phyloP scores from a whole-genome alignment of 2,113 vertebrate genomes.

The Spilogale gracilis region DNA sequence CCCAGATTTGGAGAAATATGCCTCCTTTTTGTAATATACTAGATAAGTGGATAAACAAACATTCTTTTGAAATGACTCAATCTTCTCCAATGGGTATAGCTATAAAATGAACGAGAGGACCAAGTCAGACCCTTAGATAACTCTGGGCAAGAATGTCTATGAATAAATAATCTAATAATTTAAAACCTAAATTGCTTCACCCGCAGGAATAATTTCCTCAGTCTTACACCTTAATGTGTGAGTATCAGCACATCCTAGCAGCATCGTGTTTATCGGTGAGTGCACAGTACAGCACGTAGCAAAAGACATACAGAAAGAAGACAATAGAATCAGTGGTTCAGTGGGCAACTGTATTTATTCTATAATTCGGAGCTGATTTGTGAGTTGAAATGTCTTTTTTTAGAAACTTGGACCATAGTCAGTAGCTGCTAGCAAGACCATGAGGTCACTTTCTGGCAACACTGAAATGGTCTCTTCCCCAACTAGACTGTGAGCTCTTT shows the following conservation, averaged over 20 bases:
- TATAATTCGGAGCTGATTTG: conserved; percentile 28
- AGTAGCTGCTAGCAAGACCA: conserved; percentile 42
- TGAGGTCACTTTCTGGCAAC: conserved; percentile 61
- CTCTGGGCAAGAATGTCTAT: background rate
- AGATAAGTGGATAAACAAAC: conserved; percentile 72
- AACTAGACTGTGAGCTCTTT: conserved; percentile 32
- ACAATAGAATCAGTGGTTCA: background rate
- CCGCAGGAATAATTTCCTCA: background rate
- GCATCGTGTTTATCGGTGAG: background rate
- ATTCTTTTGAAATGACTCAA: conserved; percentile 48
- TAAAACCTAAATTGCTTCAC: background rate
- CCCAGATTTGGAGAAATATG: conserved; percentile 65
- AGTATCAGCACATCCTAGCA: background rate
- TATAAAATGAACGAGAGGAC: conserved; percentile 59
- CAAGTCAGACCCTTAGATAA: conserved; percentile 51
- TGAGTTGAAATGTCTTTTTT: conserved; percentile 44
- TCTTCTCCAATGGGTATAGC: background rate
- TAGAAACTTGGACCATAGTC: conserved; percentile 53
- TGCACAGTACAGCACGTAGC: background rate
- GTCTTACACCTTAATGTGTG: background rate
- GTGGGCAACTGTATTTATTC: background rate
- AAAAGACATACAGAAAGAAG: background rate
- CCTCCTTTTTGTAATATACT: conserved; percentile 59
- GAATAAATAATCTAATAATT: conserved; percentile 50
- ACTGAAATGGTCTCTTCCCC: background rate